These are phyloP conservation scores for Dryomyza anilis DNA, from an alignment of 2,888 invertebrate species.

Conservation along the genomic window DNA sequence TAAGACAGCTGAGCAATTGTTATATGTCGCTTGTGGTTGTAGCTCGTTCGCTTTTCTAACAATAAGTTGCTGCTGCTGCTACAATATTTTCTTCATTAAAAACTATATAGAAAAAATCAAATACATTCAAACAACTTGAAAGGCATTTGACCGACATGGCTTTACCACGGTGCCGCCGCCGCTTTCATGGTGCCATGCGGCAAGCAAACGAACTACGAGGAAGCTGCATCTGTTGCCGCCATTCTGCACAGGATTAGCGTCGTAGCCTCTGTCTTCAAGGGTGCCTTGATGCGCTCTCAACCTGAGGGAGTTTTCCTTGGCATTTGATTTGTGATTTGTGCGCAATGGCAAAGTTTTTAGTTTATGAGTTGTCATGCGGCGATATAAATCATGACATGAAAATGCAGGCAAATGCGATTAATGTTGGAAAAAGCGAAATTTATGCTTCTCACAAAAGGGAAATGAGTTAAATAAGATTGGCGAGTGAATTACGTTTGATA, in stretches of 20 bases:
- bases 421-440: slow-evolving; percentile 13
- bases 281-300: neutral
- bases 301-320: slow-evolving; percentile 14
- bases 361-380: slow-evolving; percentile 19
- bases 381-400: slow-evolving; percentile 12
- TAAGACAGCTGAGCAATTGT: slow-evolving; percentile 11
- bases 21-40: neutral
- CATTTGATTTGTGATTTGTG: slow-evolving; percentile 23
- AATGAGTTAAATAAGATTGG: too few relatives aligned
- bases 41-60: neutral
- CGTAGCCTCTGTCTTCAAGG: slow-evolving; percentile 1
- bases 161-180: slow-evolving; percentile 16
- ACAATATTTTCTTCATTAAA: slow-evolving; percentile 3
- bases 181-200: neutral
- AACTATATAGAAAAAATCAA: neutral
- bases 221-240: neutral
- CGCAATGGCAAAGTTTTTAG: neutral
- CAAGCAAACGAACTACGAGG: neutral
- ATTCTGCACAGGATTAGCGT: too few relatives aligned
- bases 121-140: slow-evolving; percentile 17
- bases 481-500: too few relatives aligned
- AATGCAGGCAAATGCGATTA: neutral
- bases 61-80: neutral
- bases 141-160: slow-evolving; percentile 13
- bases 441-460: too few relatives aligned